Base-by-base conservation (phyloP, 2,888 invertebrate genomes). In the Xanthia togata region DNA sequence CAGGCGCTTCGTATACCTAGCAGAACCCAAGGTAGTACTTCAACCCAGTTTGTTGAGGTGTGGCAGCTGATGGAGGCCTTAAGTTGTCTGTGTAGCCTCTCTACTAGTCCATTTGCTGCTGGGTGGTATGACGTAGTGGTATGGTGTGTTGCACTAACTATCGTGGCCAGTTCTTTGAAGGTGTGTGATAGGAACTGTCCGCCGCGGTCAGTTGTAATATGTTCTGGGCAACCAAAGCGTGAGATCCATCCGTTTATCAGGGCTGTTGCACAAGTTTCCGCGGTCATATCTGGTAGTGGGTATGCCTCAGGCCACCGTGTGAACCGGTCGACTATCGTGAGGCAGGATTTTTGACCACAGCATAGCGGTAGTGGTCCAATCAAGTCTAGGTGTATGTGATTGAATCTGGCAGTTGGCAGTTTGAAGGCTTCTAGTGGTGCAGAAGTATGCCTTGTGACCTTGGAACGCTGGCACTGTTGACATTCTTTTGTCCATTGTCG, bases 171-270 rank as follows among this genome's bases (percentile, higher is more conserved):
- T 5, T 62, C 23, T 17, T 83, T 70, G 64, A 89, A 89, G 8
- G 85, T 72, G 1, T 79, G 72, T 1, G 82, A 88, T 74, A 87
- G 86, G 41, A 89, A 93, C 71, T 95, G 94, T 5, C 82, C 67
- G 5, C 89, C 89, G 1, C 85, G 79, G 62, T 89, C 87, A 3
- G 87, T 86, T 4, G 86, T 81, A 8, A 89, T 87, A 12, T 85
- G 70, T 5, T 78, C 83, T 5, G 95, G 95, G 20, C 91, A 87
- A 0, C 95, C 95, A 76, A 91, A 95, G 14, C 94, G 83, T 0
- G 94, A 72, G 4, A 96, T 90, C 96, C 95, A 96, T 0, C 74
- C 74, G 1, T 35, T 20, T n/a, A 17, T 38, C 3, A 73, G 47
- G 26, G 75, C 70, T 0, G 70, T 6, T 4, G 47, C 74, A 38